Evolutionary conservation across 1,140 invertebrate species (phyloP), one percentile per base, ranked within the genome.

Genomic region (Dolichoris vasculosae): DNA sequence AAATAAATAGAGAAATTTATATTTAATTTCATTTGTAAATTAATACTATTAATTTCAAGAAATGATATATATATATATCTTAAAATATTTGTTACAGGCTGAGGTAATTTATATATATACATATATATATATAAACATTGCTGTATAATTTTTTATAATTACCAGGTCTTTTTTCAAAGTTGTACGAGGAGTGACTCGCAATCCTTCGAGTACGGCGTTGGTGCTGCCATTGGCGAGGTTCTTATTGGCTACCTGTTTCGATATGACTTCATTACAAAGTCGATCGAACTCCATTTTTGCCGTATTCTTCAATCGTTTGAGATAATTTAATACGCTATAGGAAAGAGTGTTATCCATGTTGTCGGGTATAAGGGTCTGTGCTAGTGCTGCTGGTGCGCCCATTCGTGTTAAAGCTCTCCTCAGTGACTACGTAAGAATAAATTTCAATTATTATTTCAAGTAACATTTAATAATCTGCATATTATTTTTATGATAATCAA

Each of bases 231-330:
- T 88, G 80, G 92, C 90, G 89, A 95, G 87, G 86, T 94, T 94
- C 89, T 93, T 91, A 55, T 93, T 94, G 88, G 94, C 92, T 86
- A 94, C 91, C 91, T 95, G 93, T 87, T 95, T 91, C 20, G 94
- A 94, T 4, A 96, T 96, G 7, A 97, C 96, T 89, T 96, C 94
- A 90, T 94, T 95, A 91, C 96, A 99, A 26, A 99, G 94, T 91
- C 97, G 96, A 90, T 99, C 98, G 92, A 98, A 99, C 91, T 99
- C 98, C 78, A 97, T 95, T 93, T 99, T 99, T 26, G 98, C 98
- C 93, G 98, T 96, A 92, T 98, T 98, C 94, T 99, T 99, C 86
- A 99, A 94, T 90, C 97, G 96, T 93, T 99, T 99, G 87, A 99
- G 94, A 91, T 99, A 98, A 92, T 98, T 99, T 85, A 98, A 95